A percentile compares a stretch with the other conserved stretches of the same genome.
Conservation (phyloP, 2,113 vertebrate species). For the Carassius gibelio region DNA sequence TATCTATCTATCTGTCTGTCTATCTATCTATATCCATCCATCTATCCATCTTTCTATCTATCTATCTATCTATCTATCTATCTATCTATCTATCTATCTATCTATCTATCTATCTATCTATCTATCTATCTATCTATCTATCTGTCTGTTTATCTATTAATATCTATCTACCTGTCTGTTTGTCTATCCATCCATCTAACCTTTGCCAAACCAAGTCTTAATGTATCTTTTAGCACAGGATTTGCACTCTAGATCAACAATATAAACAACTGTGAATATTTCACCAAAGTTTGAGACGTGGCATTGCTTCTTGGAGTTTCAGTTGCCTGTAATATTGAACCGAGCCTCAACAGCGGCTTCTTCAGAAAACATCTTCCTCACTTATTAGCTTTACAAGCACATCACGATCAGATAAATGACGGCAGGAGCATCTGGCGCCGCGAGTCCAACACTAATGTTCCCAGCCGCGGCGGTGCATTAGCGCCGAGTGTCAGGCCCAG, state of each 20-base stretch:
- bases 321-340: neutral
- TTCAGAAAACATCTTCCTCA: neutral
- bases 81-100: too few species aligned
- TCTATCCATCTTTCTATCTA: too few species aligned
- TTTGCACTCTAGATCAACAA: neutral
- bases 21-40: too few species aligned
- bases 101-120: neutral
- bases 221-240: neutral
- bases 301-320: neutral
- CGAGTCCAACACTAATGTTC: neutral
- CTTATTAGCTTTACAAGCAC: neutral
- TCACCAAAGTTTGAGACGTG: neutral
- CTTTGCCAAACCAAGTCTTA: neutral
- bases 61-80: too few species aligned
- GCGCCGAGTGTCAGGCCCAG: neutral
- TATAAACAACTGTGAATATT: neutral
- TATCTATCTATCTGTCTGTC: too few species aligned
- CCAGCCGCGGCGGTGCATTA: neutral
- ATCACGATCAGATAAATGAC: constrained; percentile 2
- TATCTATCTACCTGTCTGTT: too few species aligned
- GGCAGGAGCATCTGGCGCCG: neutral
- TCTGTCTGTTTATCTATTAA: too few species aligned
- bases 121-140: too few species aligned
- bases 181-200: neutral
- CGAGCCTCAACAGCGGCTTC: neutral